Evolutionary conservation across 2,797 vertebrate genomes (phyloP).

Genomic region (Tapera naevia): DNA sequence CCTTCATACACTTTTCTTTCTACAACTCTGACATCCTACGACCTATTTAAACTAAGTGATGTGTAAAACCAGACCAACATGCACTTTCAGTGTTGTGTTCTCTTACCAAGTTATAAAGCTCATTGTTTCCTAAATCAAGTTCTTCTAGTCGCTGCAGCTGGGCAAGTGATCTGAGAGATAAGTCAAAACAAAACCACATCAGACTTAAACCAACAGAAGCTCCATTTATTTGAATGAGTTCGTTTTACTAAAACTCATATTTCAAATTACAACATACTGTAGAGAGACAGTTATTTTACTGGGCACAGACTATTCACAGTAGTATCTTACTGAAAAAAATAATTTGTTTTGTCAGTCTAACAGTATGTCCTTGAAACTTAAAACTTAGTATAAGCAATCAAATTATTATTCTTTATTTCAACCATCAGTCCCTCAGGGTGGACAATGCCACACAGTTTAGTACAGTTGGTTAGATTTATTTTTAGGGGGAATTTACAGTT

Average conservation of each 20-base stretch:
- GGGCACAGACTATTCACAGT: neutral
- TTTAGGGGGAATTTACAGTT: neutral
- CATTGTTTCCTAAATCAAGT: constrained; percentile 98
- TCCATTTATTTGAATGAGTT: constrained; percentile 17
- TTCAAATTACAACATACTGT: neutral
- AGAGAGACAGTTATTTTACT: constrained; percentile 37
- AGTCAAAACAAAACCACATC: constrained; percentile 46
- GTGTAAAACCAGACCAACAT: neutral
- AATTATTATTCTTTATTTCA: neutral
- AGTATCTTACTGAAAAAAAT: neutral
- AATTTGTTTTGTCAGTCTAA: neutral
- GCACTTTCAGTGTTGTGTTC: neutral
- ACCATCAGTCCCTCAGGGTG: neutral
- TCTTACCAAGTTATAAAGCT: constrained; percentile 93
- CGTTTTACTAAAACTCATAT: constrained; percentile 25
- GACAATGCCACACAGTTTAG: neutral
- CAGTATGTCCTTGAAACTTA: neutral
- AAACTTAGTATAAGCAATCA: neutral
- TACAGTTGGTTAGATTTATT: neutral
- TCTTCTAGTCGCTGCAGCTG: constrained; percentile 93
- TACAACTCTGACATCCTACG: neutral
- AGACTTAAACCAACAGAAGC: constrained; percentile 45
- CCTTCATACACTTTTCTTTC: neutral
- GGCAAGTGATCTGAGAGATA: constrained; percentile 86
- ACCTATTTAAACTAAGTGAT: neutral